A percentile compares a stretch with the other conserved stretches of the same genome.
These are phyloP conservation scores for Perizoma flavofasciatum DNA, from an alignment of 2,888 invertebrate genomes.

Conservation along the genomic window DNA sequence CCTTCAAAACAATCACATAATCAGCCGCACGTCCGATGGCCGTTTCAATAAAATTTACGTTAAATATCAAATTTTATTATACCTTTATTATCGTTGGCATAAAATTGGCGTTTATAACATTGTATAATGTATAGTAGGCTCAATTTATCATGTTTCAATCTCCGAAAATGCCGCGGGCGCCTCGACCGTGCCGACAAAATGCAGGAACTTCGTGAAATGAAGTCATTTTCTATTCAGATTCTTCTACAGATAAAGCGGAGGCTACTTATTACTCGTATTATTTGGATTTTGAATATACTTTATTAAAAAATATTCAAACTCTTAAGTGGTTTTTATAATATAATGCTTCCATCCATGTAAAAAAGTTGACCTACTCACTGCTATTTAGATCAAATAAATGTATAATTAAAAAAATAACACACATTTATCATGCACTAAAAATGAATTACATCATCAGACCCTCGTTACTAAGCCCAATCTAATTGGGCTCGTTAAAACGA, in stretches of 20 bases:
- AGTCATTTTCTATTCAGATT: constrained; percentile 47
- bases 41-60: constrained; percentile 54
- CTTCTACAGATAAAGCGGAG: constrained; percentile 41
- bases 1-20: constrained; percentile 28
- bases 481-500: no score
- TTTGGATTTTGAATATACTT: constrained; percentile 4
- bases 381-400: no score
- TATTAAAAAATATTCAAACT: constrained; percentile 13
- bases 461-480: no score
- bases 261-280: constrained; percentile 31
- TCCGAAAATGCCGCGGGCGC: constrained; percentile 43
- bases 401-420: no score
- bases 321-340: no score
- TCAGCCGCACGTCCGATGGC: constrained; percentile 14
- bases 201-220: constrained; percentile 40
- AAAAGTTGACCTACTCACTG: no score
- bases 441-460: no score
- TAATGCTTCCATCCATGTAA: no score
- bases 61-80: constrained; percentile 59
- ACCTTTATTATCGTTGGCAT: constrained; percentile 54
- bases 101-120: constrained; percentile 54
- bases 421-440: no score
- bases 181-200: constrained; percentile 47
- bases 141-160: constrained; percentile 75
- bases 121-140: constrained; percentile 50